Conservation (phyloP, 2,797 vertebrate genomes). For the Florisuga fusca region DNA sequence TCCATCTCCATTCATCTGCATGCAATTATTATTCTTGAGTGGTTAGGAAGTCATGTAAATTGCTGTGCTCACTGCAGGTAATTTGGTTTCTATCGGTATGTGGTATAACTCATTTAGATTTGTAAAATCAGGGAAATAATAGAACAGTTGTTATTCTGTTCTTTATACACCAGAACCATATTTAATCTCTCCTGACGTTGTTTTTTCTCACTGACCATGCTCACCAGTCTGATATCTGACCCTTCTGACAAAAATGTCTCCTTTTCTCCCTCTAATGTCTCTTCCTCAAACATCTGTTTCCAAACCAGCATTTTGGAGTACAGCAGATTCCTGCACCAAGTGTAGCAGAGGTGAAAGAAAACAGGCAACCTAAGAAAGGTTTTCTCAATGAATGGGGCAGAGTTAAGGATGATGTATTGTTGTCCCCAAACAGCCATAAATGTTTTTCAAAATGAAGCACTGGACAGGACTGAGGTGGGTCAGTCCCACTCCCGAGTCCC, state of each 20-base stretch:
- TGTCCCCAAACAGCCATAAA: not conserved
- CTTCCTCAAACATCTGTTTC: not conserved
- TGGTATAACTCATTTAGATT: not conserved
- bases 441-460: not conserved
- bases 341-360: not conserved
- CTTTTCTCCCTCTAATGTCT: not conserved
- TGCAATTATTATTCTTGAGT: not conserved
- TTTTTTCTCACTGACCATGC: not conserved
- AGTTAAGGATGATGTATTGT: not conserved
- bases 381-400: not conserved
- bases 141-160: not conserved
- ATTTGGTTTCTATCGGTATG: not conserved
- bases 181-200: not conserved
- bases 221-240: not conserved
- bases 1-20: not conserved
- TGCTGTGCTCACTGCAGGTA: not conserved
- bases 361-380: not conserved
- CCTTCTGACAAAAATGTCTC: not conserved
- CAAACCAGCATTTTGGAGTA: not conserved
- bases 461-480: not conserved
- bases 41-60: not conserved
- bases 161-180: accelerated
- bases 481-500: not conserved
- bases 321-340: not conserved
- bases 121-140: not conserved